Conservation (phyloP, 2,888 invertebrate species). For the Zygothrica quintamaculata region DNA sequence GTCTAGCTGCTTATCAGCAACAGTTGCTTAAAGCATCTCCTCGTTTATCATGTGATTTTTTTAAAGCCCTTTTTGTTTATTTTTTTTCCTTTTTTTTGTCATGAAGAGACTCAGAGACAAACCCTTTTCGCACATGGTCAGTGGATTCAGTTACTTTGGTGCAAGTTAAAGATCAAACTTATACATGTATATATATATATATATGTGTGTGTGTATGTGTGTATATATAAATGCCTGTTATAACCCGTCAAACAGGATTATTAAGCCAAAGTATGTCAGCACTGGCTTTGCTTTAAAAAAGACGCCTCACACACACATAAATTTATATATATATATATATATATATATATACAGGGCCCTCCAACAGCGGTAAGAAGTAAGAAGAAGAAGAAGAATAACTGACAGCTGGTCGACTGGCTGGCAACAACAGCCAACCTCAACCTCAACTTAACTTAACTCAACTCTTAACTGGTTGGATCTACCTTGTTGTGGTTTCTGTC, state of each 20-base stretch:
- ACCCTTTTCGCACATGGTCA: slow-evolving; percentile 43
- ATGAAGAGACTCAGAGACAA: neutral
- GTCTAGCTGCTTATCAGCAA: too few species aligned
- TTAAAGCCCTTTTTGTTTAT: neutral
- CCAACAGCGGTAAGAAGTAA: slow-evolving; percentile 6
- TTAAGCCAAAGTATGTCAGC: slow-evolving; percentile 80
- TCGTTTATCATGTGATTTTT: slow-evolving; percentile 27
- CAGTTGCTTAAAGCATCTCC: slow-evolving; percentile 6
- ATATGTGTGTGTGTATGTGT: neutral
- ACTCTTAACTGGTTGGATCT: neutral
- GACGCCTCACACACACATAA: slow-evolving; percentile 15
- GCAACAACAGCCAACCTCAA: neutral
- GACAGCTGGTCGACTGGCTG: slow-evolving; percentile 66
- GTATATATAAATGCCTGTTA: slow-evolving; percentile 40
- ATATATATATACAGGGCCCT: slow-evolving; percentile 31
- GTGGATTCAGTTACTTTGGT: slow-evolving; percentile 56
- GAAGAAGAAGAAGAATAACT: slow-evolving; percentile 24
- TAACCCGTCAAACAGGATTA: slow-evolving; percentile 83
- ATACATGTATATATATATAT: neutral
- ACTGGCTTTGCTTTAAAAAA: slow-evolving; percentile 56
- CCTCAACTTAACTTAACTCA: neutral
- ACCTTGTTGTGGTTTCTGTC: neutral
- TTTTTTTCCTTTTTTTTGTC: too few species aligned
- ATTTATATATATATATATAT: neutral
- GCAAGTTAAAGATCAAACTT: slow-evolving; percentile 61